Conservation (phyloP, 2,888 invertebrate species). For the Sarcophaga caerulescens region DNA sequence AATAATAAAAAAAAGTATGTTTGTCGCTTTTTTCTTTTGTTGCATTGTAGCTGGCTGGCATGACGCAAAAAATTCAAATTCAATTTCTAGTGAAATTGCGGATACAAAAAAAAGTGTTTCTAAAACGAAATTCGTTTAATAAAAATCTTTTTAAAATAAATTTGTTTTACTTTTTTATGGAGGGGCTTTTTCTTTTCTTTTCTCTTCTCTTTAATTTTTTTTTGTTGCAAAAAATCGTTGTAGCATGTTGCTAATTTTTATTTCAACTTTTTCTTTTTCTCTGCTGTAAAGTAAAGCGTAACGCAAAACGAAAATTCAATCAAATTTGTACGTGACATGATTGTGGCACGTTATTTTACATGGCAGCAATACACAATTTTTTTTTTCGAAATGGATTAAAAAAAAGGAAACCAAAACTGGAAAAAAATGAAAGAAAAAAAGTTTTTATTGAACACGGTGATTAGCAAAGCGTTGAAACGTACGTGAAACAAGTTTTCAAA, state of each 20-base stretch:
- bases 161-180: slow-evolving; percentile 9
- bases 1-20: slow-evolving; percentile 22
- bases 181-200: not conserved
- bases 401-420: not conserved
- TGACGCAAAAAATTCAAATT: slow-evolving; percentile 31
- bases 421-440: slow-evolving; percentile 8
- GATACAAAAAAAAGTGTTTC: not conserved
- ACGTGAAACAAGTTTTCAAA: slow-evolving; percentile 32
- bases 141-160: slow-evolving; percentile 51
- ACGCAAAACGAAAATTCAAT: slow-evolving; percentile 53
- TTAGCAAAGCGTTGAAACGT: slow-evolving; percentile 24
- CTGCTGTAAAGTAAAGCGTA: slow-evolving; percentile 38
- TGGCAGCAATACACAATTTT: slow-evolving; percentile 34
- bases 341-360: slow-evolving; percentile 41
- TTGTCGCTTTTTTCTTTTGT: not conserved
- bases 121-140: slow-evolving; percentile 15
- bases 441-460: slow-evolving; percentile 32
- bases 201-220: not conserved
- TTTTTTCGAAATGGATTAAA: not conserved
- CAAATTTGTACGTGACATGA: slow-evolving; percentile 62
- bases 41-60: not conserved
- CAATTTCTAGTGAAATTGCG: slow-evolving; percentile 43
- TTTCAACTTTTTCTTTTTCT: not conserved
- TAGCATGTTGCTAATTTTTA: slow-evolving; percentile 28
- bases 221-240: slow-evolving; percentile 11